These are phyloP conservation scores for Marisa cornuarietis DNA, from an alignment of 1,140 invertebrate genomes.

Conservation along the genomic window DNA sequence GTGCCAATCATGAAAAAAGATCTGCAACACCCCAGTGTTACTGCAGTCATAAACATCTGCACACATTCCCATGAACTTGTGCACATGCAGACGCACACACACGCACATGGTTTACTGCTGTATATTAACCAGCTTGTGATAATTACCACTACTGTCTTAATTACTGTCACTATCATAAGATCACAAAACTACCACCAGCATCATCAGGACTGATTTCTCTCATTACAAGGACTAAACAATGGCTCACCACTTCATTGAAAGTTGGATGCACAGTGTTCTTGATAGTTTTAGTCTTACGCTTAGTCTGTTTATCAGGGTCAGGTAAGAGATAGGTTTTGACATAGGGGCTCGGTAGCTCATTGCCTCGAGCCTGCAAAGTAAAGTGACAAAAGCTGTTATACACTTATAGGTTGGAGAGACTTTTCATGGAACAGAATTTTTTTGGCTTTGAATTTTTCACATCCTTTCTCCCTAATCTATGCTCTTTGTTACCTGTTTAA, in stretches of 20 bases:
- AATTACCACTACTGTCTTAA: neutral
- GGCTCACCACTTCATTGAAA: constrained; percentile 94
- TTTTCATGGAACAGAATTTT: neutral
- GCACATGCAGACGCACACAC: no score
- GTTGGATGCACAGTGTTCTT: constrained; percentile 92
- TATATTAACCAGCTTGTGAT: no score
- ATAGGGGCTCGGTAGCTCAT: constrained; percentile 80
- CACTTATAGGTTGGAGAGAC: neutral
- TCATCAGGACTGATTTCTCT: neutral
- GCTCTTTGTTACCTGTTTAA: no score
- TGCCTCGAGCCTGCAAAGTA: constrained; percentile 24
- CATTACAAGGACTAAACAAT: neutral
- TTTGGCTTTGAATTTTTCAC: no score
- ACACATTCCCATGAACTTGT: no score
- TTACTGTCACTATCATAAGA: neutral
- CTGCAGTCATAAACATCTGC: no score
- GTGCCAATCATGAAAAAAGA: no score
- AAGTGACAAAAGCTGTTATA: neutral
- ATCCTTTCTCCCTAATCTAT: no score
- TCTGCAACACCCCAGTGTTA: no score
- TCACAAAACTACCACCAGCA: neutral
- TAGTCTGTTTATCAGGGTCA: constrained; percentile 84
- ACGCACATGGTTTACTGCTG: no score
- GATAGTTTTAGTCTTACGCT: constrained; percentile 94
- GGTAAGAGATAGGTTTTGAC: constrained; percentile 92